Percentiles rank a stretch among this genome's conserved stretches.
Conservation (phyloP, 1,140 invertebrate species). For the Ptiloglossa arizonensis region DNA sequence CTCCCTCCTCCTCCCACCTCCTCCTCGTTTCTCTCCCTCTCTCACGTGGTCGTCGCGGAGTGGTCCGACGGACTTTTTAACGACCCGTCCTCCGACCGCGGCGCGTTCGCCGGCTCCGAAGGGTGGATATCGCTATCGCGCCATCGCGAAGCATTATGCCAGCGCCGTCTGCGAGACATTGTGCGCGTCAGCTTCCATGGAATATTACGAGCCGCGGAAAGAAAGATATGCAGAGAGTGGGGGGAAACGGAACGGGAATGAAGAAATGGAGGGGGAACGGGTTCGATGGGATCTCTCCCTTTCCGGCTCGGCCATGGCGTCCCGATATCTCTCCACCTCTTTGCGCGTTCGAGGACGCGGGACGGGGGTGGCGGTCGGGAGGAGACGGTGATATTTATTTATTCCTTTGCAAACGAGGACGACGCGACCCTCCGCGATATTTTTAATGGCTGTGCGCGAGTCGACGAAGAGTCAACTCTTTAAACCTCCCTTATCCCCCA, state of each 20-base stretch:
- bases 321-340: slow-evolving; percentile 17
- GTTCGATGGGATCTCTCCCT: slow-evolving; percentile 25
- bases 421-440: no score
- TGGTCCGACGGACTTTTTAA: slow-evolving; percentile 63
- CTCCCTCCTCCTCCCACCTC: no score
- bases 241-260: no score
- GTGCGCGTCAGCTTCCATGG: slow-evolving; percentile 14
- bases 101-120: slow-evolving; percentile 27
- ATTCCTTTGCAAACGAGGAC: not conserved
- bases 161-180: slow-evolving; percentile 49
- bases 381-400: not conserved
- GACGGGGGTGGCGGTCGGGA: not conserved
- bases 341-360: slow-evolving; percentile 5
- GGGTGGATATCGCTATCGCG: slow-evolving; percentile 44
- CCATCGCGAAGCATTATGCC: slow-evolving; percentile 41
- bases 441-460: no score
- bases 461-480: no score
- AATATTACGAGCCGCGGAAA: slow-evolving; percentile 24
- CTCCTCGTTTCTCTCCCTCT: no score
- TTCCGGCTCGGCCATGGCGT: slow-evolving; percentile 14
- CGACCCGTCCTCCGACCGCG: slow-evolving; percentile 22
- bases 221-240: slow-evolving; percentile 34
- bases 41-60: slow-evolving; percentile 27
- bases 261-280: not conserved
- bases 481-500: no score